Conservation (phyloP, 1,140 invertebrate species). For the Coelopa frigida region DNA sequence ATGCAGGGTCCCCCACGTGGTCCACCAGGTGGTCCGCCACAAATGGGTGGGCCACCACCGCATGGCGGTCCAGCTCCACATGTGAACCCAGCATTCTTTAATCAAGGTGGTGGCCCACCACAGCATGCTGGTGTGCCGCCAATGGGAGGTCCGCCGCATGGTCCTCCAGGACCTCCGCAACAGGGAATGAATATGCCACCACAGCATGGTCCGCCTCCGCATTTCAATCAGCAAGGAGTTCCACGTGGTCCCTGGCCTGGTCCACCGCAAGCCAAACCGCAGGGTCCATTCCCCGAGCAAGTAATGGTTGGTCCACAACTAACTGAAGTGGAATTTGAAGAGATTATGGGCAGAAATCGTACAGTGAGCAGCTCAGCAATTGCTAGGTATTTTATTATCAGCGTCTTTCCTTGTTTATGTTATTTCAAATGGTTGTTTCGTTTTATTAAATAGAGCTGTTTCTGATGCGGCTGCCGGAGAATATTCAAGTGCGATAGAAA, state of each 20-base stretch:
- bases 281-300: conserved; percentile 47
- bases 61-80: conserved; percentile 77
- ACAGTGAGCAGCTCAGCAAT: conserved; percentile 97
- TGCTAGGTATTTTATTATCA: conserved; percentile 46
- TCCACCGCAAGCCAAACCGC: conserved; percentile 46
- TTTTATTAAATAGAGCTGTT: conserved; percentile 63
- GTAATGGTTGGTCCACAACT: conserved; percentile 59
- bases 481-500: conserved; percentile 96
- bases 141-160: conserved; percentile 51
- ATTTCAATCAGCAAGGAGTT: conserved; percentile 49
- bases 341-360: conserved; percentile 94
- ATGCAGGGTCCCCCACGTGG: conserved; percentile 67
- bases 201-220: conserved; percentile 54
- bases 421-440: neutral
- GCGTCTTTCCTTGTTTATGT: neutral
- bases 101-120: conserved; percentile 57
- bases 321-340: conserved; percentile 94
- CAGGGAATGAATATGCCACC: conserved; percentile 49
- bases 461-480: conserved; percentile 95
- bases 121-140: conserved; percentile 54
- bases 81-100: conserved; percentile 95
- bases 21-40: conserved; percentile 53
- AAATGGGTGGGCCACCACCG: conserved; percentile 46
- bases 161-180: conserved; percentile 55
- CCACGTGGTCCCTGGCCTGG: conserved; percentile 40